Evolutionary conservation across 1,140 invertebrate species (phyloP), one percentile per base, ranked within the genome.

Genomic region (Polyergus mexicanus): DNA sequence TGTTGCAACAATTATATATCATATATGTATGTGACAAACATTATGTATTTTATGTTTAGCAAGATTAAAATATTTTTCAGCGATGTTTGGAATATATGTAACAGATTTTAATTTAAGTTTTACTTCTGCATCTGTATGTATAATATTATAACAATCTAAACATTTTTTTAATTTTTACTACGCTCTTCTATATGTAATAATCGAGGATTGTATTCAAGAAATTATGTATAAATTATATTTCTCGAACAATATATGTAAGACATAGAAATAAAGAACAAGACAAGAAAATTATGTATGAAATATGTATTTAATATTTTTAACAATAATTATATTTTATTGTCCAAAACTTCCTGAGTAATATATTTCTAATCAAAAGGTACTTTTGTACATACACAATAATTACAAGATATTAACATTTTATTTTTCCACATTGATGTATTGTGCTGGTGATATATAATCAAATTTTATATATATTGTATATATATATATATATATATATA

Each of bases 11-110:
- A 56, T 63, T 65, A 47, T 54, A 68, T 28, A 47, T n/a, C n/a
- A n/a, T n/a, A n/a, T n/a, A n/a, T n/a, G n/a, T 16, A 63, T 44
- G 22, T 38, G 11, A 38, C 0, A 4, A 35, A 13, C 47, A 63
- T 65, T 13, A 35, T 65, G 16, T 62, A 71, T 54, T 16, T 62
- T 62, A 28, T 71, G 63, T 66, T 41, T 69, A 47, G 22, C 54
- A 72, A 71, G 19, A 72, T 71, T 32, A 60, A 72, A 69, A 69
- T 80, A 28, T 54, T 80, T 85, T 76, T 28, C 47, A 78, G 38
- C 32, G 25, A 11, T 6, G 3, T 10, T 71, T 1, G 11, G 11
- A 74, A 72, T 3, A 56, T 16, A 7, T 51, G n/a, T 4, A 44
- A 58, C 38, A 41, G 7, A 56, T 58, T 56, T 80, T 41, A 56